Base-by-base conservation (phyloP, 2,888 invertebrate genomes). In the Macropis europaea region DNA sequence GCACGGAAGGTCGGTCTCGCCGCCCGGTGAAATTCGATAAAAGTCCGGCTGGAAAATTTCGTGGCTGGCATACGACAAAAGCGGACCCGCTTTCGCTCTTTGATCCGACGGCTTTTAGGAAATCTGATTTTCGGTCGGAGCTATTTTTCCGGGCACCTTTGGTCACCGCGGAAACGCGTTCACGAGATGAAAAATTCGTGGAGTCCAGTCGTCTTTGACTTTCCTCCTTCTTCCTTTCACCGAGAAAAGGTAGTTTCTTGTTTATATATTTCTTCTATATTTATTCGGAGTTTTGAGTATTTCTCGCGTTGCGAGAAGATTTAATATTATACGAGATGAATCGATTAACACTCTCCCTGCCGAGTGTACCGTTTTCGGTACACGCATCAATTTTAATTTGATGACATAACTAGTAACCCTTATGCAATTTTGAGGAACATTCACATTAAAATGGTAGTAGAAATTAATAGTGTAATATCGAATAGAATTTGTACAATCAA, bases 11-110 rank as follows among this genome's bases (percentile, higher is more conserved):
- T 34, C 40, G 67, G 48, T 54, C 38, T 32, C 32, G 52, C 19
- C 26, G 36, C 52, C n/a, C 34, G 43, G 24, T 28, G 52, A 56
- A 71, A 71, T 59, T 69, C 67, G 71, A 77, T 77, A 78, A 71
- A 78, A 78, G 64, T 71, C 52, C 47, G 38, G 54, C 42, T 52
- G 36, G 52, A 54, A 50, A 73, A 63, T 64, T 72, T 63, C 40
- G 47, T 52, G 50, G 48, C 34, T 38, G 36, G 38, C 61, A 52
- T 38, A 50, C 61, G 61, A 69, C 50, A 57, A 70, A 72, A 61
- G 45, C 47, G 6, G 3, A 1, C 30, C 50, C 13, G 30, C 13
- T 17, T 15, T 4, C 26, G 9, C 36, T 5, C 71, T 73, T 71
- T 66, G 73, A 72, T 66, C 61, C 54, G 6, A 4, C 6, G 47